phyloP scores from a whole-genome alignment of 92 coral and sea anemone genomes.

The Pocillopora grandis region DNA sequence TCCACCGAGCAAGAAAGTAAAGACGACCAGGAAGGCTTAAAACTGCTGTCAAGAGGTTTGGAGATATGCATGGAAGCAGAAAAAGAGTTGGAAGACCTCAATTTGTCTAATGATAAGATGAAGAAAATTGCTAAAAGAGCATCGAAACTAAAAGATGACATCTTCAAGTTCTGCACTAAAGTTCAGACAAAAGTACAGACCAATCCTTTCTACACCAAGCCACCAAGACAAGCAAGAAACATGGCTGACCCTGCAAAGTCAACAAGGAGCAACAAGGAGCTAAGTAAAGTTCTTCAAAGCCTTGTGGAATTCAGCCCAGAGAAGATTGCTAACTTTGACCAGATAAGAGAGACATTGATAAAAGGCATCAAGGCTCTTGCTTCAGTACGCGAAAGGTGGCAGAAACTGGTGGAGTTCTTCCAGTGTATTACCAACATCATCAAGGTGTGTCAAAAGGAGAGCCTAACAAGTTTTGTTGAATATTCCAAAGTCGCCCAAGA shows the following conservation, averaged over 20 bases:
- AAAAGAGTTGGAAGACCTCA: background rate
- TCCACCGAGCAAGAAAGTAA: background rate
- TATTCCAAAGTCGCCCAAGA: slow-evolving; percentile 29
- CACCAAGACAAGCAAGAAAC: slow-evolving; percentile 25
- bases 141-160: background rate
- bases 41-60: background rate
- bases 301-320: slow-evolving; percentile 39
- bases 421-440: slow-evolving; percentile 33
- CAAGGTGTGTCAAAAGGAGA: slow-evolving; percentile 26
- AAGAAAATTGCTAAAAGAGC: slow-evolving; percentile 5
- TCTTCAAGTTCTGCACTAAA: slow-evolving; percentile 8
- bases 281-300: slow-evolving; percentile 12
- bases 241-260: slow-evolving; percentile 14
- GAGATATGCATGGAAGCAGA: slow-evolving; percentile 9
- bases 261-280: slow-evolving; percentile 18
- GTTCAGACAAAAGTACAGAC: background rate
- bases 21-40: background rate
- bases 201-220: background rate
- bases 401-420: slow-evolving; percentile 45
- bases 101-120: background rate
- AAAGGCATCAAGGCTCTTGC: slow-evolving; percentile 33
- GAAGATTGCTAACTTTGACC: slow-evolving; percentile 32
- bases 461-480: slow-evolving; percentile 26
- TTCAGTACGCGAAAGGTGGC: slow-evolving; percentile 35
- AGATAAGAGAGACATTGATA: slow-evolving; percentile 25